Base-by-base conservation (phyloP, 1,140 invertebrate genomes). In the Pseudomyrmex flavicornis region DNA sequence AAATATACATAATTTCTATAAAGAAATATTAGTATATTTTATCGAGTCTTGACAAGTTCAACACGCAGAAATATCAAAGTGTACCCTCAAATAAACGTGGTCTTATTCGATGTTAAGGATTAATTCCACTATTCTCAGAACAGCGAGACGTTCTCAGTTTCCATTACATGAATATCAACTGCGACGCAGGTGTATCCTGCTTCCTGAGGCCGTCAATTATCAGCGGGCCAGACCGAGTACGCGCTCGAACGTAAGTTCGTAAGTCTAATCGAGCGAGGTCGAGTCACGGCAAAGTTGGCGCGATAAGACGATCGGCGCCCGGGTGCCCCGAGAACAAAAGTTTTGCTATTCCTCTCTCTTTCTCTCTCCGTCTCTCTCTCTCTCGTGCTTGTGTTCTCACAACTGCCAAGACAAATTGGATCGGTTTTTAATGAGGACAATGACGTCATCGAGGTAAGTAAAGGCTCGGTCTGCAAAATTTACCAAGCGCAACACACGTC, bases 401-500 rank as follows among this genome's bases (percentile, higher is more conserved):
- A 69, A 59, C 58, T 77, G 62, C 72, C 54, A 61, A 85, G 87
- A 88, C 73, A 88, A 85, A 88, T 88, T 88, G 74, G 79, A 88
- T 88, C 54, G 74, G 84, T 88, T 88, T 88, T 88, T 83, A 88
- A 88, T 80, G 87, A 88, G 83, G 68, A 50, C 83, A 73, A 85
- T 77, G 73, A 82, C 68, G 35, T 77, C 61, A 72, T 44, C 66
- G 52, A 77, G 35, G 35, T 35, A 35, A 35, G 35, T 35, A 35
- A 35, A 20, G 58, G 12, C 73, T 22, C 22, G 44, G 20, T 65
- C 48, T 20, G 72, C 72, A 59, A 69, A 35, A 83, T 83, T 83
- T 46, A 79, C n/a, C 48, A 46, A 35, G 26, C 74, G 48, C 52
- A 58, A 56, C 56, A 46, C 50, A 35, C 35, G 5, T 35, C 35